Evolutionary conservation across 2,113 vertebrate genomes (phyloP), one percentile per base, ranked within the genome.

Genomic region (Stegastes partitus): DNA sequence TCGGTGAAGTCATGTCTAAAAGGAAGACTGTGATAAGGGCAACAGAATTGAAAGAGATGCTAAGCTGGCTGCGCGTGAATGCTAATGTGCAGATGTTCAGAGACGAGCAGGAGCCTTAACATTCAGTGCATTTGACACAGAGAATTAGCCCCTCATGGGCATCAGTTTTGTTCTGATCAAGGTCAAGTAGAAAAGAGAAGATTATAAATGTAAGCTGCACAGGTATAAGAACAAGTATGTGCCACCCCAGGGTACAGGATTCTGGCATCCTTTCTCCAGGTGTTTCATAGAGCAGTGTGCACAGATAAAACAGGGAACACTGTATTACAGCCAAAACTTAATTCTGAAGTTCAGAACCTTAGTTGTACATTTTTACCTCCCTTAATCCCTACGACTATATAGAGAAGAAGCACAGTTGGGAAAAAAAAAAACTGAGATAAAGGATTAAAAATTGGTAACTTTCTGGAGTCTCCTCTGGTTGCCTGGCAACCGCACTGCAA

Each of bases 51-150:
- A 84, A 73, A 49, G 49, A 68, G 76, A 83, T 67, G 74, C 63
- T 73, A 68, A 78, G 69, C 42, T 19, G 62, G 57, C 74, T 56
- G 74, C 3, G 26, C 12, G 56, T 73, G 84, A 85, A 89, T 85
- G 77, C 69, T 80, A 82, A 82, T 79, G 74, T 71, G 68, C 71
- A 86, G 85, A 87, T 85, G 76, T 75, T 89, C 59, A 31, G 65
- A 70, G 68, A 44, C 23, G 14, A 69, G 55, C 21, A 23, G 45
- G 42, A 77, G 79, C 61, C 50, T 84, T 79, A 55, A 81, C 51
- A 79, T 77, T 77, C 76, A 74, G 65, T 1, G 22, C 0, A 7
- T 81, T 73, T 73, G 74, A 61, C 23, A 57, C 22, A 5, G 11
- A 72, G 65, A 79, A 68, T 74, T 39, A 53, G 50, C 44, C 50